Conservation (phyloP, 2,888 invertebrate species). For the Zhuqinia jingwanae region DNA sequence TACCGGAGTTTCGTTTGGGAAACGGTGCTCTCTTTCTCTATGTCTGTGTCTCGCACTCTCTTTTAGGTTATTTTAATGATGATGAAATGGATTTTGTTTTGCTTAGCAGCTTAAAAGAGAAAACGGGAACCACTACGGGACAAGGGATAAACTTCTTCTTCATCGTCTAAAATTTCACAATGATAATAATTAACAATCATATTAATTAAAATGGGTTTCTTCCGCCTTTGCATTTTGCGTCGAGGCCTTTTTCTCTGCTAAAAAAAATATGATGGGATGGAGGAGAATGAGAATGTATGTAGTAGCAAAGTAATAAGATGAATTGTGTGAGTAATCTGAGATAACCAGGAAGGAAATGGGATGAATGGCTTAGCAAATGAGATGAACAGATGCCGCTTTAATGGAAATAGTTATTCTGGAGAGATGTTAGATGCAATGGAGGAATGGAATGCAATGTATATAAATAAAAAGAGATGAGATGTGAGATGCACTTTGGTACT, state of each 20-base stretch:
- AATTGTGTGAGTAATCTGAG: constrained; percentile 32
- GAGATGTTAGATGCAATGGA: neutral
- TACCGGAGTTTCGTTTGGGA: no score
- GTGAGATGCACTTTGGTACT: no score
- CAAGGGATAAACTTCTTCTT: constrained; percentile 23
- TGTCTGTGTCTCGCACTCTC: neutral
- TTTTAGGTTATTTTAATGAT: constrained; percentile 24
- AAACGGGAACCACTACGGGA: no score
- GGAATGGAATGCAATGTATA: neutral
- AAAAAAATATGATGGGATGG: neutral
- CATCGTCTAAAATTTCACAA: constrained; percentile 10
- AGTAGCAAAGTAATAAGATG: neutral
- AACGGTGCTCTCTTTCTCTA: no score
- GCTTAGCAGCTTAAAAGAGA: neutral
- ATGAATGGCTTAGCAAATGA: constrained; percentile 39
- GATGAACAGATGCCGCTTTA: constrained; percentile 39
- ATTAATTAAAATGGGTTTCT: constrained; percentile 54
- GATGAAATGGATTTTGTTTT: constrained; percentile 16
- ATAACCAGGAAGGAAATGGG: constrained; percentile 43
- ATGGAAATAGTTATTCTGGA: neutral
- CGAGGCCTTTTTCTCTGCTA: neutral
- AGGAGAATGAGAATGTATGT: neutral
- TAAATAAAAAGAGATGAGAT: no score
- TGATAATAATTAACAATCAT: constrained; percentile 54
- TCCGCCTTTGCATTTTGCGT: neutral